Conservation (phyloP, 2,888 invertebrate genomes). For the Yponomeuta plumbellus region DNA sequence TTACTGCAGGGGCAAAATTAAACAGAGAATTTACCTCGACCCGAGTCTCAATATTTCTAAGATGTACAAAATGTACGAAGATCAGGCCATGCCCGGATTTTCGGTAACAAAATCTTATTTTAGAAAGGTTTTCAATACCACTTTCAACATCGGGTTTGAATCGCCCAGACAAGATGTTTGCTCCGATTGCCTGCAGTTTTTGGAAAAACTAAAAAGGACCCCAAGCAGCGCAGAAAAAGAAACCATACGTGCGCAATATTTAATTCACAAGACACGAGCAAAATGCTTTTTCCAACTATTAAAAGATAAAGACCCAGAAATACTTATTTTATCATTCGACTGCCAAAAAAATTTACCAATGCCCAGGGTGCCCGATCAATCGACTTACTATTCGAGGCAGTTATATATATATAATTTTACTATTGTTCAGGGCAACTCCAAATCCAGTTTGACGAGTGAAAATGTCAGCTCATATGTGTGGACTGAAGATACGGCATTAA, state of each 20-base stretch:
- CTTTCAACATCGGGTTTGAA: conserved; percentile 24
- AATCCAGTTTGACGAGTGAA: conserved; percentile 15
- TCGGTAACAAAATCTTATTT: conserved; percentile 20
- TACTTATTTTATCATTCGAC: conserved; percentile 23
- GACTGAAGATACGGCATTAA: conserved; percentile 21
- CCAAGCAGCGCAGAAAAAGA: neutral
- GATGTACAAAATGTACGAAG: conserved; percentile 19
- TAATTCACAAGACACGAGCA: conserved; percentile 14
- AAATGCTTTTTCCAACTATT: conserved; percentile 17
- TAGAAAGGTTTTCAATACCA: conserved; percentile 21
- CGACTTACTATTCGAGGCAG: conserved; percentile 23
- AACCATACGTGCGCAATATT: neutral
- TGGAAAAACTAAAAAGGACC: conserved; percentile 20
- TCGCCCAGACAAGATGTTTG: conserved; percentile 23
- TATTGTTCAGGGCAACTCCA: conserved; percentile 18
- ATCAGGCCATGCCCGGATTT: conserved; percentile 19
- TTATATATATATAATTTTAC: conserved; percentile 25
- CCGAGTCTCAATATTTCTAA: conserved; percentile 18
- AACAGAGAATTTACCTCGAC: conserved; percentile 16
- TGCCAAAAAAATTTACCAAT: conserved; percentile 25
- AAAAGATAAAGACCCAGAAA: conserved; percentile 12
- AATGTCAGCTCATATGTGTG: conserved; percentile 22
- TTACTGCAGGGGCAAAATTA: conserved; percentile 19
- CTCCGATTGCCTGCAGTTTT: conserved; percentile 22
- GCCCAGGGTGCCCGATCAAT: conserved; percentile 23